These are phyloP conservation scores for Cremastobaeus sp. DNA, from an alignment of 2,888 invertebrate genomes.

Conservation along the genomic window DNA sequence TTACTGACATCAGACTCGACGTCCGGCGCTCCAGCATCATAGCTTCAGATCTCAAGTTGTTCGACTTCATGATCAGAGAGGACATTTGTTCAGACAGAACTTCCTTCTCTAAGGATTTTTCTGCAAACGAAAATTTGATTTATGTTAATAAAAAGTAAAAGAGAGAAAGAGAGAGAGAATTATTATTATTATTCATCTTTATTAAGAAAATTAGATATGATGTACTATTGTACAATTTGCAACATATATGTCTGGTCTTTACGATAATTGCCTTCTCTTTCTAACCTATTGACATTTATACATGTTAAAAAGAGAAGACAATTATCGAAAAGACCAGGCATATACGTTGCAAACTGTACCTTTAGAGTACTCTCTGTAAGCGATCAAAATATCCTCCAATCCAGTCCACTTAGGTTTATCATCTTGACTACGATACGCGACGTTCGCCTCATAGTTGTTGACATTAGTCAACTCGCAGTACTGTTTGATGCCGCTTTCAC, in stretches of 20 bases:
- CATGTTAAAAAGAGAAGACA: no score
- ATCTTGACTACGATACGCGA: slow-evolving; percentile 54
- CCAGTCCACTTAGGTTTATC: slow-evolving; percentile 74
- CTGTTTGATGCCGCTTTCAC: slow-evolving; percentile 72
- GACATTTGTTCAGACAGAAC: slow-evolving; percentile 71
- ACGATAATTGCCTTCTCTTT: no score
- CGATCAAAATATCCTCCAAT: slow-evolving; percentile 74
- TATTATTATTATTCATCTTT: not conserved
- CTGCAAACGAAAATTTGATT: no score
- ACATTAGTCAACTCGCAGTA: slow-evolving; percentile 69
- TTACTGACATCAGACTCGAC: slow-evolving; percentile 70
- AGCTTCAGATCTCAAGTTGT: slow-evolving; percentile 71
- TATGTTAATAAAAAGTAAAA: no score
- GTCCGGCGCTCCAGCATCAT: slow-evolving; percentile 71
- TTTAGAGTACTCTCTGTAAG: slow-evolving; percentile 75
- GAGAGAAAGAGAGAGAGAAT: no score
- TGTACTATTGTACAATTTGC: no score
- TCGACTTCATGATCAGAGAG: slow-evolving; percentile 69
- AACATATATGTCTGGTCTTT: not conserved
- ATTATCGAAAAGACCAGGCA: no score
- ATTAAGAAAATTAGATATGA: not conserved
- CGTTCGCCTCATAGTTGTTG: slow-evolving; percentile 62
- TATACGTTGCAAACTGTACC: slow-evolving; percentile 64
- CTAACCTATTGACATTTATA: no score
- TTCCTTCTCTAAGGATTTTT: slow-evolving; percentile 71